A percentile compares a stretch with the other conserved stretches of the same genome.
These are phyloP conservation scores for Tragelaphus strepsiceros DNA, from an alignment of 2,113 vertebrate genomes.

Conservation along the genomic window DNA sequence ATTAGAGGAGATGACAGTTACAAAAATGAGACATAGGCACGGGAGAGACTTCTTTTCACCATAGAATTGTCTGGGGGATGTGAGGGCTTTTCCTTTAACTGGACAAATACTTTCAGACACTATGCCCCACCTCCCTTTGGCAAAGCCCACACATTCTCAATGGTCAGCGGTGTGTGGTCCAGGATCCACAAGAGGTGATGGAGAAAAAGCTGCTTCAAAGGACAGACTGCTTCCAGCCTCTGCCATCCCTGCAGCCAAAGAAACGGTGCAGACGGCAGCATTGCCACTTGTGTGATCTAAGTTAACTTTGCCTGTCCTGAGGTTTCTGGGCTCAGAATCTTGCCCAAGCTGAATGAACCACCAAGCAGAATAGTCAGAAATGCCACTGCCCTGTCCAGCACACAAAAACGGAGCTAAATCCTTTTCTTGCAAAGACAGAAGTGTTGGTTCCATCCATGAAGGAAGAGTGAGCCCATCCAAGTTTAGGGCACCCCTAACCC, in stretches of 20 bases:
- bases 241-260: too few relatives aligned
- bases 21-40: not conserved
- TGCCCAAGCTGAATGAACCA: not conserved
- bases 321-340: not conserved
- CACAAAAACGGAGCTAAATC: not conserved
- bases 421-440: not conserved
- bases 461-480: too few relatives aligned
- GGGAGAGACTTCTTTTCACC: not conserved
- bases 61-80: not conserved
- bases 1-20: not conserved
- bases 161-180: not conserved
- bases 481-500: not conserved
- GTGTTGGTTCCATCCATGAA: accelerated
- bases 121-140: not conserved
- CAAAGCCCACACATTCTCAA: accelerated
- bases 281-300: accelerated
- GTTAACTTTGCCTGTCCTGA: not conserved
- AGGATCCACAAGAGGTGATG: not conserved
- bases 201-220: not conserved
- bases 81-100: not conserved
- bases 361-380: accelerated
- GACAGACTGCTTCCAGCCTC: not conserved
- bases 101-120: not conserved
- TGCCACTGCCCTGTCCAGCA: too few relatives aligned
- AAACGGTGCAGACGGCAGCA: accelerated